These are phyloP conservation scores for Drosophila rufa DNA, from an alignment of 1,140 invertebrate species.

Conservation along the genomic window DNA sequence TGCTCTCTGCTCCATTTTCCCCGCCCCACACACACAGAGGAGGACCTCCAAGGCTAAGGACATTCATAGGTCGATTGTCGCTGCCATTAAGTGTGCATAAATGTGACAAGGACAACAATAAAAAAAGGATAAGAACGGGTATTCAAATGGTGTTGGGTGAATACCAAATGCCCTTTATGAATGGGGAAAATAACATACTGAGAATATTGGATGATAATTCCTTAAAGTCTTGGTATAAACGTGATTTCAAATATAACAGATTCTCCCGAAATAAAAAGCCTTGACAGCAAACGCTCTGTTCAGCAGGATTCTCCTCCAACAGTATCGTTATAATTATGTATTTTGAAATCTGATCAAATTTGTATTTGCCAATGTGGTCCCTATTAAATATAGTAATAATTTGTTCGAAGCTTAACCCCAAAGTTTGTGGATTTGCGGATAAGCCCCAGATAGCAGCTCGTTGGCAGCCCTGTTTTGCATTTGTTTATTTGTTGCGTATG, in stretches of 20 bases:
- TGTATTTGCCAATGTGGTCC: neutral
- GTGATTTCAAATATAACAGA: neutral
- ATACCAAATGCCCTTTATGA: constrained; percentile 1
- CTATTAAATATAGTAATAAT: neutral
- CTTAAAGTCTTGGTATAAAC: too few species aligned
- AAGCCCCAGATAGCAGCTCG: constrained; percentile 8
- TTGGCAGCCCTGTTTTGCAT: constrained; percentile 10
- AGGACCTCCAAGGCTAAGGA: constrained; percentile 48
- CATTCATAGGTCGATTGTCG: constrained; percentile 64
- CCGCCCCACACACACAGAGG: neutral
- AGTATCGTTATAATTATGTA: too few species aligned
- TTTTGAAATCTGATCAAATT: neutral
- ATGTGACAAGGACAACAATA: constrained; percentile 61
- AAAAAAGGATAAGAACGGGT: constrained; percentile 29
- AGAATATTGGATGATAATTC: neutral
- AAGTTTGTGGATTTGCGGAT: neutral
- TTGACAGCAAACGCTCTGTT: too few species aligned
- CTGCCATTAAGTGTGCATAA: constrained; percentile 64
- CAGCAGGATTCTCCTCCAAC: neutral
- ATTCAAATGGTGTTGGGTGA: neutral
- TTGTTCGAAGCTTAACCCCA: neutral
- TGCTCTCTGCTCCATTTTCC: neutral
- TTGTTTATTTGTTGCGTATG: constrained; percentile 26
- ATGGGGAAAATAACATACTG: neutral
- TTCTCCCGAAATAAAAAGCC: neutral